Evolutionary conservation across 2,797 vertebrate species (phyloP).

Genomic region (Chaetodon trifasciatus): DNA sequence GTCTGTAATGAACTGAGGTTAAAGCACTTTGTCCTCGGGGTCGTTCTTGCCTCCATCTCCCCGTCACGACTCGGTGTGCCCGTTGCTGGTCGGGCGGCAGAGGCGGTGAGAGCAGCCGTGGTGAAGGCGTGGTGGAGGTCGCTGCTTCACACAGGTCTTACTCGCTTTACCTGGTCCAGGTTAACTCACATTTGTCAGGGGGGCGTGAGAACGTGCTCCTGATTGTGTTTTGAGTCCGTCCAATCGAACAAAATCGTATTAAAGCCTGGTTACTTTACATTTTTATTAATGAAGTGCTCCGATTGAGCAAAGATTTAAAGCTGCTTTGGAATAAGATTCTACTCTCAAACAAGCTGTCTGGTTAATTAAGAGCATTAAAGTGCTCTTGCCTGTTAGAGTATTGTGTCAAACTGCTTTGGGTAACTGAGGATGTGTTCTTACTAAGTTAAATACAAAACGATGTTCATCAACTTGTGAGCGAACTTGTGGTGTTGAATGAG

Average conservation of each 20-base stretch:
- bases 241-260: no score
- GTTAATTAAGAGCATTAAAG: background rate
- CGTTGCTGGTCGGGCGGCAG: background rate
- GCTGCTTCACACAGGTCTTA: background rate
- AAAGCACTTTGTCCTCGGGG: slow-evolving; percentile 33
- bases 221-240: no score
- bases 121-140: background rate
- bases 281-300: background rate
- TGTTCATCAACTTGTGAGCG: background rate
- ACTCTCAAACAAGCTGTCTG: background rate
- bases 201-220: background rate
- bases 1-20: slow-evolving; percentile 23
- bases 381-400: background rate
- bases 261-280: background rate
- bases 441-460: no score
- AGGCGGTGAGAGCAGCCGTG: background rate
- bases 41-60: slow-evolving; percentile 3
- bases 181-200: background rate
- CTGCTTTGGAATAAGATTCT: background rate
- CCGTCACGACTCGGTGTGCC: slow-evolving; percentile 1
- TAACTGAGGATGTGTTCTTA: no score
- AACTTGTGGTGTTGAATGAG: background rate
- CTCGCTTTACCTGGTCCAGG: background rate
- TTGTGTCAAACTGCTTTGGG: background rate
- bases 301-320: background rate